Evolutionary conservation across 1,140 invertebrate genomes (phyloP).

Genomic region (Muscidifurax raptorellus): DNA sequence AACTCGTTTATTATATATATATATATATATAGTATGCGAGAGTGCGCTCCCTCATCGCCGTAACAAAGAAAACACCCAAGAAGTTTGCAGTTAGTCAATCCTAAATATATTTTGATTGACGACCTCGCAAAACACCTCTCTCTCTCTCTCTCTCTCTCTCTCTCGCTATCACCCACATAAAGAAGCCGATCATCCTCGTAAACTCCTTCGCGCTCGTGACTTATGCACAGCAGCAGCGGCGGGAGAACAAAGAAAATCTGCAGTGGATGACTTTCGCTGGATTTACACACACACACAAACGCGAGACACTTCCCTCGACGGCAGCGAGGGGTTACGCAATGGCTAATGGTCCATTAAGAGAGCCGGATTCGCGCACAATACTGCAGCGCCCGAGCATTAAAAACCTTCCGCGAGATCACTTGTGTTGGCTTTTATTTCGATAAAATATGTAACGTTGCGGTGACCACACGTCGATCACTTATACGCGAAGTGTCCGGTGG

Average conservation of each 20-base stretch:
- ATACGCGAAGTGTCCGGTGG: too few species aligned
- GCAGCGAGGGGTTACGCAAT: conserved; percentile 14
- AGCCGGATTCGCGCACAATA: conserved; percentile 38
- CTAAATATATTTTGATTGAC: background rate
- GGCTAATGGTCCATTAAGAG: conserved; percentile 45
- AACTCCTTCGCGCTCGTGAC: background rate
- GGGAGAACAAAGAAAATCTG: background rate
- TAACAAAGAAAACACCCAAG: background rate
- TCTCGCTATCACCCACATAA: background rate
- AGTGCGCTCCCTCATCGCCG: too few species aligned
- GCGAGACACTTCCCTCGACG: conserved; percentile 25
- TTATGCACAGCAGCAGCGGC: background rate
- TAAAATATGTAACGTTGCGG: background rate
- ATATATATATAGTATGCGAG: too few species aligned
- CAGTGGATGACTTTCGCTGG: background rate
- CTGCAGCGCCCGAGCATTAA: background rate
- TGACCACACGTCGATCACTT: background rate
- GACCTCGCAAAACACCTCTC: background rate
- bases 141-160: too few species aligned
- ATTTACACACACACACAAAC: background rate
- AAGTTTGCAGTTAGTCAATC: background rate
- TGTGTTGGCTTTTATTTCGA: conserved; percentile 6
- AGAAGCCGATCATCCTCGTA: conserved; percentile 1
- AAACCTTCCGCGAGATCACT: background rate
- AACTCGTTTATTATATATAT: background rate